Conservation (phyloP, 1,140 invertebrate species). For the Bilobella aurantiaca region DNA sequence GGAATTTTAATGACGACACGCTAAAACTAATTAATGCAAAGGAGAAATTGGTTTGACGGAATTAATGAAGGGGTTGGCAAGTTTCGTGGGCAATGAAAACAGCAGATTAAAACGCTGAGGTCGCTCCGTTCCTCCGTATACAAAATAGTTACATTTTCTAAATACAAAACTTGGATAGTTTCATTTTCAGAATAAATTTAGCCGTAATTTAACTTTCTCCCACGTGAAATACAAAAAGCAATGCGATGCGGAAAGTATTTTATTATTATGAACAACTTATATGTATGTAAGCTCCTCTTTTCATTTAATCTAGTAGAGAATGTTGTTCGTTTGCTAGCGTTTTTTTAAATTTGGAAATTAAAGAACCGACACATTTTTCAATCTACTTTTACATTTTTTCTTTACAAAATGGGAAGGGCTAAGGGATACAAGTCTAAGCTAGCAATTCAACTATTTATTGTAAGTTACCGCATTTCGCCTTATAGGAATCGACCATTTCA, state of each 20-base stretch:
- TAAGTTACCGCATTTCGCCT: no score
- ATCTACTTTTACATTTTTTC: not conserved
- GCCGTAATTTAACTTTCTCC: not conserved
- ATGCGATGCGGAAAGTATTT: not conserved
- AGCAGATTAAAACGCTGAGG: no score
- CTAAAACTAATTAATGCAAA: not conserved
- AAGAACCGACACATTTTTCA: not conserved
- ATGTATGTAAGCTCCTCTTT: not conserved
- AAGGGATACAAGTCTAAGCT: not conserved
- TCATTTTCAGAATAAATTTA: no score
- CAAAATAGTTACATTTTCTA: no score
- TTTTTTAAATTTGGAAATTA: not conserved
- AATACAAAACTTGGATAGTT: no score
- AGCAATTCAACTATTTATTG: not conserved
- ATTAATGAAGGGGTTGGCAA: no score
- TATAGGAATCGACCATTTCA: no score
- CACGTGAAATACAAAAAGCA: not conserved
- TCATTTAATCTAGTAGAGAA: not conserved
- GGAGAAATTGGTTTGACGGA: not conserved
- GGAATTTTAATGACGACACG: constrained; percentile 1
- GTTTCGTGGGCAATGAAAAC: no score
- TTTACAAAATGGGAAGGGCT: not conserved
- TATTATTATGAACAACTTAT: not conserved
- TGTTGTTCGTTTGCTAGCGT: not conserved
- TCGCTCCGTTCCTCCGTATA: no score